Conservation (phyloP, 2,888 invertebrate species). For the Macroteleia sp. region DNA sequence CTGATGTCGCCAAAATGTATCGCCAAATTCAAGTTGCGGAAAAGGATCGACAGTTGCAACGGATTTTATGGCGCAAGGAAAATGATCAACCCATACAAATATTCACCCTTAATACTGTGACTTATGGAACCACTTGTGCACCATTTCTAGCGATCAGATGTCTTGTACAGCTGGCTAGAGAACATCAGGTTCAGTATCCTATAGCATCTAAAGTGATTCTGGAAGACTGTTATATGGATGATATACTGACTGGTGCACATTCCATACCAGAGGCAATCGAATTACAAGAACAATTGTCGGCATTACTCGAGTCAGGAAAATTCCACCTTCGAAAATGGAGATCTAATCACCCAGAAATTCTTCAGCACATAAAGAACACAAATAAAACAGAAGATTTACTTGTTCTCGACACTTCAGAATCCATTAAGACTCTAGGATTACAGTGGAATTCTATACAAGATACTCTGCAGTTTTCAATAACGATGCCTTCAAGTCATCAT, state of each 20-base stretch:
- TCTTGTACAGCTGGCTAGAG: too few species aligned
- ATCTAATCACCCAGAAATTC: constrained; percentile 18
- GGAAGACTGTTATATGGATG: constrained; percentile 67
- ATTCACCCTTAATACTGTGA: too few species aligned
- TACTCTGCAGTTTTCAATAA: constrained; percentile 11
- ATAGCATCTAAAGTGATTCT: too few species aligned
- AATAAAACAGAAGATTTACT: constrained; percentile 5
- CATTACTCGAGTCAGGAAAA: constrained; percentile 5
- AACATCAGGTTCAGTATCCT: too few species aligned
- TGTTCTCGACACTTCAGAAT: not conserved
- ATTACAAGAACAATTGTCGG: constrained; percentile 13
- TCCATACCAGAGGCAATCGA: constrained; percentile 54
- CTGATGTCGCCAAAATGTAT: not conserved
- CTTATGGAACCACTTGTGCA: too few species aligned
- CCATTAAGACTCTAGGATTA: not conserved
- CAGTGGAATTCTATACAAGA: not conserved
- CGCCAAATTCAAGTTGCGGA: not conserved
- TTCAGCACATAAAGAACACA: not conserved
- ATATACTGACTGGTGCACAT: constrained; percentile 7
- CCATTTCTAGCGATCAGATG: too few species aligned
- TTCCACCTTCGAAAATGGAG: constrained; percentile 53
- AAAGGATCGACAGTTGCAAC: too few species aligned
- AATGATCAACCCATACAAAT: not conserved
- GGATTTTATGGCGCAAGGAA: too few species aligned
- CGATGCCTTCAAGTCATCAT: too few species aligned